Evolutionary conservation across 2,888 invertebrate species (phyloP).

Genomic region (Pyrocoelia pectoralis): DNA sequence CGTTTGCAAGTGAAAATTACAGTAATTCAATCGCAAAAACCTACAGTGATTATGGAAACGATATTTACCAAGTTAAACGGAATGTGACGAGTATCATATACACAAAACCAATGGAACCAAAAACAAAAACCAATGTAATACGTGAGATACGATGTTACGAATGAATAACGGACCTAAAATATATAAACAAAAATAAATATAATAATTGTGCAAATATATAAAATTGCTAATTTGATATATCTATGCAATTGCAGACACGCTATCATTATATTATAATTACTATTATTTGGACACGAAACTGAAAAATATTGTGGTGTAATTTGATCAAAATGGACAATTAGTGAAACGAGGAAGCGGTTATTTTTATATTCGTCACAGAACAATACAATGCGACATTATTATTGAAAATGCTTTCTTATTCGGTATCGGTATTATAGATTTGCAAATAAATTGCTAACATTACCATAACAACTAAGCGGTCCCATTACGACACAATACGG

Average conservation of each 20-base stretch:
- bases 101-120: too few relatives aligned
- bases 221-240: neutral
- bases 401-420: slow-evolving; percentile 1
- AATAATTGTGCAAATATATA: neutral
- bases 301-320: neutral
- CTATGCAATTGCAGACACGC: slow-evolving; percentile 4
- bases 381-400: neutral
- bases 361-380: neutral
- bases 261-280: neutral
- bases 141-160: neutral
- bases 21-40: slow-evolving; percentile 1
- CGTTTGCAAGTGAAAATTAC: slow-evolving; percentile 6
- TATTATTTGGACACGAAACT: neutral
- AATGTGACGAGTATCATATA: neutral
- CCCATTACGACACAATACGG: slow-evolving; percentile 17
- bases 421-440: slow-evolving; percentile 6
- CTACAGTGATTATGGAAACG: neutral
- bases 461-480: slow-evolving; percentile 15
- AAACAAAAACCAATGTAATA: neutral
- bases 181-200: neutral
- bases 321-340: neutral
- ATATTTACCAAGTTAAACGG: neutral
- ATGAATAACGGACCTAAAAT: neutral
- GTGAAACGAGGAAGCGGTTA: neutral
- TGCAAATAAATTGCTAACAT: slow-evolving; percentile 18